Evolutionary conservation across 2,797 vertebrate genomes (phyloP).

Genomic region (Varecia variegata): DNA sequence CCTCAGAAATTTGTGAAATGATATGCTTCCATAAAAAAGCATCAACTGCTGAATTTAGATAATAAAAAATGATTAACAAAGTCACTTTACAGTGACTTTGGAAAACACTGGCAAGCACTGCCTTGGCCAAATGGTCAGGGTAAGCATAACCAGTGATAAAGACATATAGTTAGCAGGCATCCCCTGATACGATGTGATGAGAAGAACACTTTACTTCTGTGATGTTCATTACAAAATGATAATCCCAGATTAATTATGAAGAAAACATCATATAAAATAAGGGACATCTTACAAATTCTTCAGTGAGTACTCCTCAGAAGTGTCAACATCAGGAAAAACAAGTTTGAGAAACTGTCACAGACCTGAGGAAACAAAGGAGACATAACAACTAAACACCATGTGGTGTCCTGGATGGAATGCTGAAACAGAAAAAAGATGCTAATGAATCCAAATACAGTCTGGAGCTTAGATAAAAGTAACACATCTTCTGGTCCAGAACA

Average conservation of each 20-base stretch:
- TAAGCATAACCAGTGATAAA: background rate
- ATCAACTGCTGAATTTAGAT: background rate
- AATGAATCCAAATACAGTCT: background rate
- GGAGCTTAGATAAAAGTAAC: background rate
- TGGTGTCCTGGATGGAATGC: background rate
- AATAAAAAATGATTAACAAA: background rate
- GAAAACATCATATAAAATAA: background rate
- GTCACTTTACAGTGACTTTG: background rate
- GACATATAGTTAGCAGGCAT: background rate
- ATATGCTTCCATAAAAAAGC: background rate
- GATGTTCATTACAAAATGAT: background rate
- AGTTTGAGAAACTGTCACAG: background rate
- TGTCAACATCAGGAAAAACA: background rate
- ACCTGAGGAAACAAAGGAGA: background rate
- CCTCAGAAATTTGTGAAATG: background rate
- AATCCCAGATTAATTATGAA: background rate
- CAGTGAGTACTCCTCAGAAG: background rate
- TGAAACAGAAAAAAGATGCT: background rate
- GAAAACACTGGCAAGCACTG: background rate
- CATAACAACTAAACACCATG: background rate
- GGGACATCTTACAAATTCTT: background rate
- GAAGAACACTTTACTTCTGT: background rate
- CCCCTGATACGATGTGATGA: background rate
- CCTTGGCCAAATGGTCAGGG: background rate
- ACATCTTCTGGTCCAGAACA: too few relatives aligned